Evolutionary conservation across 2,797 vertebrate genomes (phyloP).

Genomic region (Okamejei kenojei): DNA sequence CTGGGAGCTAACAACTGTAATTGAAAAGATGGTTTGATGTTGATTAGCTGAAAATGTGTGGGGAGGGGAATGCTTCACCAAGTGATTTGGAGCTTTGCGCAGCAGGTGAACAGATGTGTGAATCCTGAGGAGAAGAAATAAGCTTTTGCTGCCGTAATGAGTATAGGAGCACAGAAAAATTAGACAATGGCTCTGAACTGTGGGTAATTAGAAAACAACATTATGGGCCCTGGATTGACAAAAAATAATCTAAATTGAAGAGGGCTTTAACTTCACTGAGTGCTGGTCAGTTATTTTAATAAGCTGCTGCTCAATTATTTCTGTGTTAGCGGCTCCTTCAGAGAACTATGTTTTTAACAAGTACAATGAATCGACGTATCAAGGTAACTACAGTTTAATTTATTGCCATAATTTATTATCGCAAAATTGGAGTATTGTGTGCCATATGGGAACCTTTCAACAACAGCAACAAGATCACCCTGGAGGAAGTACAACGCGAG

Average conservation of each 20-base stretch:
- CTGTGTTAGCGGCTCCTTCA: neutral
- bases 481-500: too few species aligned
- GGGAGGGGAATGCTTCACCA: neutral
- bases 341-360: neutral
- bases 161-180: neutral
- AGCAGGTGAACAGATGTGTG: neutral
- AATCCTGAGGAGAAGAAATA: neutral
- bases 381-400: neutral
- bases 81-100: neutral
- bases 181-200: neutral
- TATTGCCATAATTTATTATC: too few species aligned
- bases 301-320: neutral
- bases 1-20: neutral
- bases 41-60: neutral
- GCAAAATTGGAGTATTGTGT: too few species aligned
- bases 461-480: too few species aligned
- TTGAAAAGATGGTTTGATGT: neutral
- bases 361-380: neutral
- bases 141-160: neutral
- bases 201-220: neutral
- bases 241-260: neutral
- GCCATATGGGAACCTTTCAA: too few species aligned
- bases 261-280: neutral
- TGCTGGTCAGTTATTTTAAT: neutral
- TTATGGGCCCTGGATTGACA: neutral